phyloP scores from a whole-genome alignment of 2,113 vertebrate species.

The Cyprinus carpio region DNA sequence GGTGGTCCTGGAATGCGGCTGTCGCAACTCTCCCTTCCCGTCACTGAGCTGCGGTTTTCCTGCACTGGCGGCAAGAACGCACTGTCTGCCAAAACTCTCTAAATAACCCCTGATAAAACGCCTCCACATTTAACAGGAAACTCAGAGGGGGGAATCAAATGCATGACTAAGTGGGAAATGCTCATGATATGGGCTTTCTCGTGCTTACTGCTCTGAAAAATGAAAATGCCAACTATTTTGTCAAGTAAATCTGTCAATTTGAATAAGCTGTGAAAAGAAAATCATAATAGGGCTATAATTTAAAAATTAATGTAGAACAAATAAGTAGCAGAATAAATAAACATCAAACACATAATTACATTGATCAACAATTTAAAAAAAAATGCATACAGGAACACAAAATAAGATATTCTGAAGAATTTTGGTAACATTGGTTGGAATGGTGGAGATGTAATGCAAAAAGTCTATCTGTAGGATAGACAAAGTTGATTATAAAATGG shows the following conservation, averaged over 20 bases:
- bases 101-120: conserved; percentile 67
- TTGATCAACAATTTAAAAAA: neutral
- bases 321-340: neutral
- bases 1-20: conserved; percentile 52
- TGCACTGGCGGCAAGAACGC: conserved; percentile 14
- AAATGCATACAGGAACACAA: too few relatives aligned
- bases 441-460: neutral
- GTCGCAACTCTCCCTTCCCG: conserved; percentile 43
- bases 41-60: conserved; percentile 34
- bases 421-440: too few relatives aligned
- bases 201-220: neutral
- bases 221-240: neutral
- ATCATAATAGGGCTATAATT: neutral
- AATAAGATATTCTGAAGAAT: too few relatives aligned
- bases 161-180: conserved; percentile 33
- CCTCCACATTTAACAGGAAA: conserved; percentile 46
- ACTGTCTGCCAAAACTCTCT: conserved; percentile 57
- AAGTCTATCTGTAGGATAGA: neutral
- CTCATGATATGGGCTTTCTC: conserved; percentile 26
- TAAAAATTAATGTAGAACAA: neutral
- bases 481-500: neutral
- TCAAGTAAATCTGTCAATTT: neutral
- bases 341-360: neutral
- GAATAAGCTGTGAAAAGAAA: neutral
- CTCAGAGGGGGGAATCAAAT: conserved; percentile 34